phyloP scores from a whole-genome alignment of 92 coral and sea anemone species.

The Epizoanthus illoricatus region DNA sequence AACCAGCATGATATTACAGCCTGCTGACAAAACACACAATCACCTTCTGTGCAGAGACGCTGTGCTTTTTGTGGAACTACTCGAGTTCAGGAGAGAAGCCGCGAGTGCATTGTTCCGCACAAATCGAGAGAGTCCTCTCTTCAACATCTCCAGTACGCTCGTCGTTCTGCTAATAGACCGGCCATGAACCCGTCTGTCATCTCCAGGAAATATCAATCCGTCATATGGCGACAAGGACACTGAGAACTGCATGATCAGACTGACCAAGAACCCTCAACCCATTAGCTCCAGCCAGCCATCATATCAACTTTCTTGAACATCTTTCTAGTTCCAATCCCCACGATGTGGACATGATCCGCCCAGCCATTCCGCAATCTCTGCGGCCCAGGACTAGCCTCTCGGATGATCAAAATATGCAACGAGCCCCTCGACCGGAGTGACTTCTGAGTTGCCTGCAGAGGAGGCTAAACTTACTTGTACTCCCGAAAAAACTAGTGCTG shows the following conservation, averaged over 20 bases:
- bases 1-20: neutral
- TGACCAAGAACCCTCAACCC: too few species aligned
- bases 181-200: neutral
- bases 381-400: too few species aligned
- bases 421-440: too few species aligned
- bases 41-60: slow-evolving; percentile 30
- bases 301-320: too few species aligned
- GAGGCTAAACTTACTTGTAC: too few species aligned
- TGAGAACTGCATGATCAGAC: slow-evolving; percentile 12
- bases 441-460: too few species aligned
- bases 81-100: neutral
- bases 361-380: too few species aligned
- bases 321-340: too few species aligned
- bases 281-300: too few species aligned
- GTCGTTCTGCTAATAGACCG: neutral
- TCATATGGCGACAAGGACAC: slow-evolving; percentile 3
- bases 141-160: slow-evolving; percentile 24
- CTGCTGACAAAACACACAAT: neutral
- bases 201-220: neutral
- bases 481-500: too few species aligned
- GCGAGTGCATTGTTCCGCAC: neutral
- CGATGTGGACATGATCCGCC: too few species aligned
- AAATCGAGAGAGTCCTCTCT: slow-evolving; percentile 12
- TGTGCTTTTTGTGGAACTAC: neutral
- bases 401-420: too few species aligned